Percentiles rank a stretch among this genome's conserved stretches.
Evolutionary conservation across 2,113 vertebrate genomes (phyloP).

Genomic region (Prolemur simus): DNA sequence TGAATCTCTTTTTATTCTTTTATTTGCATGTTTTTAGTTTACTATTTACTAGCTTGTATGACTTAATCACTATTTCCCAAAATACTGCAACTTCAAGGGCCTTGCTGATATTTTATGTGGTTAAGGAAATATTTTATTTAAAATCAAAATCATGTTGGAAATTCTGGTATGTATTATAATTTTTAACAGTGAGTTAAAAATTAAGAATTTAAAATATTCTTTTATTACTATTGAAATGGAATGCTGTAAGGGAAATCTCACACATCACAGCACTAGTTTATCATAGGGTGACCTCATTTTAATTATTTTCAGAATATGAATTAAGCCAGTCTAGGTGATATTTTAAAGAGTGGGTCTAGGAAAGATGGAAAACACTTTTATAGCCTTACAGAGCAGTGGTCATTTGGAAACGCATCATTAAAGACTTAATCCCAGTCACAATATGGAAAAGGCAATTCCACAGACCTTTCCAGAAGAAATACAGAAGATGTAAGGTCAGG

Average conservation of each 20-base stretch:
- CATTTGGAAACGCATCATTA: neutral
- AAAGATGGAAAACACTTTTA: constrained; percentile 6
- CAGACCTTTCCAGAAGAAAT: constrained; percentile 18
- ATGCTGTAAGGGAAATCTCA: neutral
- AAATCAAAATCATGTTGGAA: constrained; percentile 48
- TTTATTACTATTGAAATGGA: constrained; percentile 14
- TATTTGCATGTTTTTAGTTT: constrained; percentile 15
- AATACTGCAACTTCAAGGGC: neutral
- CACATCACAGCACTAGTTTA: neutral
- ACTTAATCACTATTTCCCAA: neutral
- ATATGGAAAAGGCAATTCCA: neutral
- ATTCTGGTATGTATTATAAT: neutral
- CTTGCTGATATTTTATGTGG: neutral
- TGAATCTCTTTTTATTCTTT: neutral
- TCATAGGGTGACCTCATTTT: neutral
- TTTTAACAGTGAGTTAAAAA: neutral
- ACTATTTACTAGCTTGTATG: neutral
- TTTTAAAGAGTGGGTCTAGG: neutral
- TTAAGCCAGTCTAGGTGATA: neutral
- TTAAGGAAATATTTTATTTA: constrained; percentile 19
- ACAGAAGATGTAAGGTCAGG: constrained; percentile 15
- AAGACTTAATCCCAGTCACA: constrained; percentile 21
- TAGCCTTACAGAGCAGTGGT: neutral
- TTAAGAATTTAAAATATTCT: neutral
- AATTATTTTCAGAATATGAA: constrained; percentile 49